Evolutionary conservation across 2,888 invertebrate species (phyloP), one percentile per base, ranked within the genome.

Genomic region (Bugulina stolonifera): DNA sequence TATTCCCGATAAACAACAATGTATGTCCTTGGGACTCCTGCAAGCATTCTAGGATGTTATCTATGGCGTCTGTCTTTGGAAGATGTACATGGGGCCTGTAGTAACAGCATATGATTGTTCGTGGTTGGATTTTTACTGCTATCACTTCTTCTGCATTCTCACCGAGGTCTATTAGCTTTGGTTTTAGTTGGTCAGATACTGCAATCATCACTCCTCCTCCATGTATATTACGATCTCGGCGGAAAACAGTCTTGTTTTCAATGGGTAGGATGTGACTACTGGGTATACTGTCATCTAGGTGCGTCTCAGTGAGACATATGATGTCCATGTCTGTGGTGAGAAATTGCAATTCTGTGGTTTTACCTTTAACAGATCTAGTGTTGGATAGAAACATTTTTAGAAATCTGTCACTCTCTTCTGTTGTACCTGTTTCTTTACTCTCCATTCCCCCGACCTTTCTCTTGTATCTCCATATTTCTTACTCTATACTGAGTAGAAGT

Each of bases 151-250:
- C 57, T 23, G 5, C 57, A 57, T 18, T 23, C 25, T 5, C 25
- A 18, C 23, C 25, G 5, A 57, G 23, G 25, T 5, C 23, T 57
- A 57, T 25, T 14, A 18, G 14, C 5, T n/a, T 57, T 5, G 57
- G 23, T 57, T 57, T 5, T 25, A 57, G 57, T 5, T 5, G 23
- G 5, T n/a, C 23, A 14, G 5, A 14, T 57, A 25, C 23, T n/a
- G 57, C 57, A 14, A 57, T 57, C 57, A 57, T 5, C n/a, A 57
- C 57, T 14, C 57, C 57, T 14, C 57, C 57, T n/a, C 57, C 23
- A 23, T 57, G 57, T n/a, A n/a, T n/a, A n/a, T 57, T 57, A 5
- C 57, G 5, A 57, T 57, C 57, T 14, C 23, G 57, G 5, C 57
- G 14, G 23, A 14, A n/a, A n/a, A 57, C 5, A n/a, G 5, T n/a